Evolutionary conservation across 1,140 invertebrate species (phyloP).

Genomic region (Holotrichia oblita): DNA sequence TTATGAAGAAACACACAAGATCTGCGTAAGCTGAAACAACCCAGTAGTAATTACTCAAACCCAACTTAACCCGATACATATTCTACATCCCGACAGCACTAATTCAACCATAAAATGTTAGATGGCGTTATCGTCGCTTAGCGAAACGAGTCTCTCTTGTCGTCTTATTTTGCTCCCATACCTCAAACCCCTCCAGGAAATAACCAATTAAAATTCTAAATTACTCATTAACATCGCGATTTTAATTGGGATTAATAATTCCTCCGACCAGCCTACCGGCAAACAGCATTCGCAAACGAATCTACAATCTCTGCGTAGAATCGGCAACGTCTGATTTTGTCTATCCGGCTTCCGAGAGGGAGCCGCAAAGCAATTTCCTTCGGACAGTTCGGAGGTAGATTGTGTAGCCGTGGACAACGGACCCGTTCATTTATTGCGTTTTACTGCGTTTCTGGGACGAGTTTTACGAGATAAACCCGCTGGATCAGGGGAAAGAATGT

Average conservation of each 20-base stretch:
- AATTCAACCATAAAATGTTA: background rate
- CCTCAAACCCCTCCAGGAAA: background rate
- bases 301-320: background rate
- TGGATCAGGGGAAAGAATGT: too few relatives aligned
- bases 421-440: conserved; percentile 1
- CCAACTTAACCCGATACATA: too few relatives aligned
- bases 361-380: background rate
- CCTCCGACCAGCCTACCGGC: background rate
- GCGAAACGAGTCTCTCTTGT: background rate
- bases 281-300: background rate
- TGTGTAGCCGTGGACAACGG: too few relatives aligned
- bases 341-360: too few relatives aligned
- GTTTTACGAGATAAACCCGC: conserved; percentile 5
- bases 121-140: background rate
- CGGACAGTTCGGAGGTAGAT: too few relatives aligned
- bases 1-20: too few relatives aligned
- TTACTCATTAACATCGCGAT: background rate
- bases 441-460: background rate
- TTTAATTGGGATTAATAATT: conserved; percentile 4
- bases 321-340: too few relatives aligned
- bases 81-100: too few relatives aligned
- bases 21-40: too few relatives aligned
- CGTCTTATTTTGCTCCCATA: too few relatives aligned
- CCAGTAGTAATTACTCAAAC: too few relatives aligned
- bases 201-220: conserved; percentile 14